Evolutionary conservation across 2,888 invertebrate genomes (phyloP).

Genomic region (Hypolimnas misippus): DNA sequence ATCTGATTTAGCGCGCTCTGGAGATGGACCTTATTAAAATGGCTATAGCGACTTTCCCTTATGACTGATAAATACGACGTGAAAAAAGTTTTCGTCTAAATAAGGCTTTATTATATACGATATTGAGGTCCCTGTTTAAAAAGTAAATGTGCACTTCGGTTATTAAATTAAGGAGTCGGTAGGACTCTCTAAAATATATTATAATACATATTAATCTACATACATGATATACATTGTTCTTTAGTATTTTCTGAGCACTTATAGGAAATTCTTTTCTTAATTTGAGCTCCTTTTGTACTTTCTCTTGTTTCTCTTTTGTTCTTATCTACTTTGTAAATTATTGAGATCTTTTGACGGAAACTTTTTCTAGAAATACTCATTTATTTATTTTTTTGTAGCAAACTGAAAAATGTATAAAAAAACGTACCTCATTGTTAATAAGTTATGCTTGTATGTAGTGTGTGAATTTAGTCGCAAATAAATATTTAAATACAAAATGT

Average conservation of each 20-base stretch:
- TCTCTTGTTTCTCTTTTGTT: not conserved
- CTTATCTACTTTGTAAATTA: not conserved
- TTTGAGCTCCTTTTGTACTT: too few species aligned
- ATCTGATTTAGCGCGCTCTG: slow-evolving; percentile 56
- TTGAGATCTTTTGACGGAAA: slow-evolving; percentile 10
- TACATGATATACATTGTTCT: too few species aligned
- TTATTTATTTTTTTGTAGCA: slow-evolving; percentile 37
- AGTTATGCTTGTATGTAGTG: slow-evolving; percentile 11
- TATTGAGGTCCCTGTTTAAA: too few species aligned
- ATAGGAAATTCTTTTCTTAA: too few species aligned
- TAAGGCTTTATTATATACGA: too few species aligned
- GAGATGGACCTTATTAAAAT: slow-evolving; percentile 64
- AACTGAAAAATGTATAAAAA: slow-evolving; percentile 25
- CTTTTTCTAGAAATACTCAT: slow-evolving; percentile 35
- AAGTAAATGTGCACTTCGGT: too few species aligned
- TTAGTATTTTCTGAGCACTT: too few species aligned
- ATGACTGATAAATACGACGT: not conserved
- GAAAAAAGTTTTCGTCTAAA: slow-evolving; percentile 1
- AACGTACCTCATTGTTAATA: slow-evolving; percentile 21
- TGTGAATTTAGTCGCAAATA: slow-evolving; percentile 28
- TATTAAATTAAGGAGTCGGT: too few species aligned
- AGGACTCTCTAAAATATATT: too few species aligned
- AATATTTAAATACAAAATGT: not conserved
- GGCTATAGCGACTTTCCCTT: slow-evolving; percentile 7
- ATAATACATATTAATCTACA: too few species aligned